Evolutionary conservation across 2,113 vertebrate genomes (phyloP).

Genomic region (Euleptes europaea): DNA sequence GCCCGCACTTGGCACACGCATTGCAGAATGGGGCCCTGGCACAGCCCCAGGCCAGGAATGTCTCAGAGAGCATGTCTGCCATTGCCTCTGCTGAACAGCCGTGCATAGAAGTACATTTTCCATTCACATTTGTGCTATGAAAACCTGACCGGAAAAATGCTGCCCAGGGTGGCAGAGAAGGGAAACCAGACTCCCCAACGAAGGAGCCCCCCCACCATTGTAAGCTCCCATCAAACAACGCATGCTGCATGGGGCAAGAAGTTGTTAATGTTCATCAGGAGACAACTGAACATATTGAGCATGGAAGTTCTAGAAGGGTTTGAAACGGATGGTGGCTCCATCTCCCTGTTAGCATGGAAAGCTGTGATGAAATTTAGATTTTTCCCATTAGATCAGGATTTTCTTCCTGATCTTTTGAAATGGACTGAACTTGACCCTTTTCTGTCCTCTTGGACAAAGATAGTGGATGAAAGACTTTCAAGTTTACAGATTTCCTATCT

Average conservation of each 20-base stretch:
- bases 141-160: not conserved
- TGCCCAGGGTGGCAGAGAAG: not conserved
- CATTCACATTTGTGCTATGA: constrained; percentile 1
- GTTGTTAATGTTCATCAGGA: not conserved
- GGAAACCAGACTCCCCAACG: not conserved
- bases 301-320: too few species aligned
- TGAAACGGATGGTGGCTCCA: too few species aligned
- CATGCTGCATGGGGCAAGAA: not conserved
- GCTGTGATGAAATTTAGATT: too few species aligned
- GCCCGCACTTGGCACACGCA: constrained; percentile 16
- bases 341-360: too few species aligned
- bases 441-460: too few species aligned
- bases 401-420: too few species aligned
- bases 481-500: too few species aligned
- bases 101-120: not conserved
- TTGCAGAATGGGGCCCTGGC: constrained; percentile 15
- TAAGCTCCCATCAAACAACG: not conserved
- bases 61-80: not conserved
- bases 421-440: too few species aligned
- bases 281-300: not conserved
- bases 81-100: not conserved
- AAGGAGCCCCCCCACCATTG: not conserved
- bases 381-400: too few species aligned
- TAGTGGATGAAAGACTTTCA: too few species aligned
- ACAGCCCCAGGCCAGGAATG: constrained; percentile 15